Evolutionary conservation across 2,113 vertebrate species (phyloP).

Genomic region (Pteronura brasiliensis): DNA sequence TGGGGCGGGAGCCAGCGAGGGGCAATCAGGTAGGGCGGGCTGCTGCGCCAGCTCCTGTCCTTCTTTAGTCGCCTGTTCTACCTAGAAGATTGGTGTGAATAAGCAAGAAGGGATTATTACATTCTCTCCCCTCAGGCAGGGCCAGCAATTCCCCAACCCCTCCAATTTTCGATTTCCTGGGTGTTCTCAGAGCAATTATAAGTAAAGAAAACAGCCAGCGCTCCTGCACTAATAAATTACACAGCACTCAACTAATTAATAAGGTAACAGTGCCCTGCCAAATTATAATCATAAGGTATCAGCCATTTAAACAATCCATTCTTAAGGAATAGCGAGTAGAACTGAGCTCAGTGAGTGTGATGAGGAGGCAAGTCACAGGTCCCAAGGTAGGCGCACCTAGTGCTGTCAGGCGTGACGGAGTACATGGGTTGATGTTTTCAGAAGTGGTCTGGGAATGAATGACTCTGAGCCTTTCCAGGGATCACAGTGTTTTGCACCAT

Average conservation of each 20-base stretch:
- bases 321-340: slow-evolving; percentile 30
- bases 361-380: not conserved
- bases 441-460: slow-evolving; percentile 6
- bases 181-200: slow-evolving; percentile 66
- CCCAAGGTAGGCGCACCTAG: rapidly evolving
- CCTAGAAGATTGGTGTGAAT: slow-evolving; percentile 18
- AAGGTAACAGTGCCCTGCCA: slow-evolving; percentile 51
- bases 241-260: slow-evolving; percentile 69
- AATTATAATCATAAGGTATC: slow-evolving; percentile 64
- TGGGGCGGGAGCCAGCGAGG: not conserved
- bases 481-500: slow-evolving; percentile 19
- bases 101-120: slow-evolving; percentile 47
- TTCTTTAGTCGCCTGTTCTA: not conserved
- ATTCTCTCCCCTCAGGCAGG: slow-evolving; percentile 29
- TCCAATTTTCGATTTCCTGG: slow-evolving; percentile 64
- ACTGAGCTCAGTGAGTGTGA: not conserved
- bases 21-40: not conserved
- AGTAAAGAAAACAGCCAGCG: slow-evolving; percentile 69
- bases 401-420: not conserved
- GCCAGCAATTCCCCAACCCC: slow-evolving; percentile 51
- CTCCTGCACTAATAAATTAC: slow-evolving; percentile 70
- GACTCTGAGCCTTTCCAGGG: not conserved
- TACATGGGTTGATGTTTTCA: not conserved
- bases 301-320: slow-evolving; percentile 47
- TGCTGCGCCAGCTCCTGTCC: not conserved